These are phyloP conservation scores for Lasioglossum malachurum DNA, from an alignment of 2,888 invertebrate species.

Conservation along the genomic window DNA sequence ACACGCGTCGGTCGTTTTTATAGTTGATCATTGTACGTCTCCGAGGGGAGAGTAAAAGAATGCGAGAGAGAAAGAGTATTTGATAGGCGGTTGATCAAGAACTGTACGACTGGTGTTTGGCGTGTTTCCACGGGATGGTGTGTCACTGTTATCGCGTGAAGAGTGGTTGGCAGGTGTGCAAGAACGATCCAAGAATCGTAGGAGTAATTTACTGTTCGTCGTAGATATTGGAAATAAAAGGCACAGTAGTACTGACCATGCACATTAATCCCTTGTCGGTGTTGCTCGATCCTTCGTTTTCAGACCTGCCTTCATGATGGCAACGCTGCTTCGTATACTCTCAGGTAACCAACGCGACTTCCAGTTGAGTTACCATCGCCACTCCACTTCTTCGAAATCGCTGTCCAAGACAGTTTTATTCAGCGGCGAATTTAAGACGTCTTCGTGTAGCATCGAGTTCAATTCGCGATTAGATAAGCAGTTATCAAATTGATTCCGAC, in stretches of 20 bases:
- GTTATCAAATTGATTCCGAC: background rate
- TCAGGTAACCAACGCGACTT: background rate
- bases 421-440: background rate
- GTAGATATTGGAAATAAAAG: conserved; percentile 55
- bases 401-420: background rate
- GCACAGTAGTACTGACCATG: conserved; percentile 40
- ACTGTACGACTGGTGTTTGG: conserved; percentile 20
- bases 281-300: conserved; percentile 7
- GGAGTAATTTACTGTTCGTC: conserved; percentile 55
- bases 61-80: conserved; percentile 1
- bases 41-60: background rate
- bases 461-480: background rate
- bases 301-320: background rate
- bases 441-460: no score
- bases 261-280: background rate
- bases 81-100: conserved; percentile 20
- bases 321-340: background rate
- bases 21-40: conserved; percentile 5
- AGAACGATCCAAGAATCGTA: conserved; percentile 30
- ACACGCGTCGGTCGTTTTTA: background rate
- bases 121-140: conserved; percentile 4
- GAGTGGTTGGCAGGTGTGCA: conserved; percentile 33
- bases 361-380: background rate
- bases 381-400: background rate
- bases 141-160: conserved; percentile 37